Conservation (phyloP, 2,888 invertebrate species). For the Coelinius sp. region DNA sequence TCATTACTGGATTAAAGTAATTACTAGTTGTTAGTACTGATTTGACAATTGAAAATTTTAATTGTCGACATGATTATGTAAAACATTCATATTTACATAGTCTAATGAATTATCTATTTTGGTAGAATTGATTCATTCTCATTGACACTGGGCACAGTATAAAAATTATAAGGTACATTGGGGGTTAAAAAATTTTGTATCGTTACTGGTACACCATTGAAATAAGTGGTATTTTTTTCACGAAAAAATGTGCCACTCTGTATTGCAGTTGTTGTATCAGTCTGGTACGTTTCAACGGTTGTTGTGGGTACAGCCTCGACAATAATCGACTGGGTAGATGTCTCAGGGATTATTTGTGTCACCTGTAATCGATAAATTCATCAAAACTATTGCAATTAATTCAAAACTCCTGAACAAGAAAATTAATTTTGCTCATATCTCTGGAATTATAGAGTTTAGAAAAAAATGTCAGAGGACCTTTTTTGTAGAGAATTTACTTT, state of each 20-base stretch:
- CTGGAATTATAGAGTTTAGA: no score
- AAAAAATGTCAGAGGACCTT: no score
- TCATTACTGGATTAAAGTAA: neutral
- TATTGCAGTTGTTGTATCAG: conserved; percentile 49
- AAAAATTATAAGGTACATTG: conserved; percentile 67
- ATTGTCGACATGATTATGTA: neutral
- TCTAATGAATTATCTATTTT: conserved; percentile 51
- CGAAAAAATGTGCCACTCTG: conserved; percentile 52
- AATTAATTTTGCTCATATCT: no score
- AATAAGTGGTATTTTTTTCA: conserved; percentile 61
- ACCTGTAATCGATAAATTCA: conserved; percentile 52
- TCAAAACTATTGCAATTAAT: neutral
- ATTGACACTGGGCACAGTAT: conserved; percentile 63
- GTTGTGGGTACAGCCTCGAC: conserved; percentile 60
- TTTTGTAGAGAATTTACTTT: no score
- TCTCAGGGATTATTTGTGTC: conserved; percentile 61
- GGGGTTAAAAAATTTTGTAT: conserved; percentile 63
- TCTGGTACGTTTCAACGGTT: conserved; percentile 58
- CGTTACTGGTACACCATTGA: conserved; percentile 60
- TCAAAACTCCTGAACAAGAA: no score
- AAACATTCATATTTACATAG: neutral
- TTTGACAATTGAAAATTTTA: neutral
- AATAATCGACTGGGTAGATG: conserved; percentile 63
- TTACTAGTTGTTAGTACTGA: neutral
- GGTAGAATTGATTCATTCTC: conserved; percentile 62